Evolutionary conservation across 2,113 vertebrate genomes (phyloP), one percentile per base, ranked within the genome.

Genomic region (Athene noctua): DNA sequence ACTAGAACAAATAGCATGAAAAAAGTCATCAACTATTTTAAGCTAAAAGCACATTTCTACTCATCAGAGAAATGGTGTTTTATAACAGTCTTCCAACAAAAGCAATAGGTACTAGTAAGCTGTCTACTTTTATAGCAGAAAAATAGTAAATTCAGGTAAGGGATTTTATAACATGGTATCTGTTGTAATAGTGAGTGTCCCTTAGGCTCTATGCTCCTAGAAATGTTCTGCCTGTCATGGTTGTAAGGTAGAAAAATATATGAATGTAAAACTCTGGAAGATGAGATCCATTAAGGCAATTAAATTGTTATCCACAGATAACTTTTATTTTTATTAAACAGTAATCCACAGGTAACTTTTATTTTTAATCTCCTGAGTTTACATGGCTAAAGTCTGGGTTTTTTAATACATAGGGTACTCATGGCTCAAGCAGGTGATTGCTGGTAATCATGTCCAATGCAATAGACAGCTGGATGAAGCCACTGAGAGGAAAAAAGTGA

Each of bases 21-120:
- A 94, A 88, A 70, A 46, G 29, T 13, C 19, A 55, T 38, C 44
- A 87, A 42, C 51, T 91, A 88, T 93, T 91, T 96, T 87, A 94
- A 94, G 74, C 36, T 87, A 49, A 80, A 94, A 90, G 40, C 34
- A 29, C 12, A 30, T 79, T 86, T 84, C n/a, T 87, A 78, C 42
- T 29, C 30, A 72, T 40, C 15, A 52, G 51, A 89, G 86, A 85
- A 91, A 63, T 1, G 1, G 42, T 32, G 42, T 36, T 74, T 59
- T 59, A 8, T 42, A 79, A 52, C 46, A 81, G 52, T 27, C 74
- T 65, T 90, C 44, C 84, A 80, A 65, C 20, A 92, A 47, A 55
- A 81, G 42, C 47, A 55, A 36, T 75, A 91, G 65, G 49, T 84
- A 51, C 47, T 71, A 67, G 40, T 32, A 94, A 79, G 20, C 18